Evolutionary conservation across 2,888 invertebrate genomes (phyloP).

Genomic region (Ctena decussata): DNA sequence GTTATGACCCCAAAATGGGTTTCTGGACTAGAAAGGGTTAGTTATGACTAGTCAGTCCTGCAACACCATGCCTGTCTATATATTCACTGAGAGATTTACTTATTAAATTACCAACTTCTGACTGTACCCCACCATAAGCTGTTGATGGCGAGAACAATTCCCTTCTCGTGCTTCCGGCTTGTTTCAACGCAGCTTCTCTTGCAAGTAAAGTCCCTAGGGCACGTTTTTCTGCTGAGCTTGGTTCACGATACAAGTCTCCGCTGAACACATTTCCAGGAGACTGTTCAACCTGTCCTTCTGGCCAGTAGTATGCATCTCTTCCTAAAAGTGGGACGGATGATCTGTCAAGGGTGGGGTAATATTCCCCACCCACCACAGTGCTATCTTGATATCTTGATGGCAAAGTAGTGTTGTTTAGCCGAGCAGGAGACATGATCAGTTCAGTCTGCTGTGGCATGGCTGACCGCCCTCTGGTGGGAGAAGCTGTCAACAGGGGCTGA

Average conservation of each 20-base stretch:
- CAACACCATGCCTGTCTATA: conserved; percentile 24
- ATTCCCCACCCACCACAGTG: not conserved
- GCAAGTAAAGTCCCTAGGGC: not conserved
- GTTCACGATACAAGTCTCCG: not conserved
- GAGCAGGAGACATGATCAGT: not conserved
- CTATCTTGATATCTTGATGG: not conserved
- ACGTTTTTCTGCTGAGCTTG: not conserved
- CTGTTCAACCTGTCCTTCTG: not conserved
- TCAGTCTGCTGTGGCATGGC: not conserved
- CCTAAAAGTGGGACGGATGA: not conserved
- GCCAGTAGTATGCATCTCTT: not conserved
- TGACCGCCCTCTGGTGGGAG: not conserved
- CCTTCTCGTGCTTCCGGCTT: not conserved
- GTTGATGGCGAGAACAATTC: not conserved
- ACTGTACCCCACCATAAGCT: not conserved
- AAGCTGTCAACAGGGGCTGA: not conserved
- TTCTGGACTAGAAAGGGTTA: not conserved
- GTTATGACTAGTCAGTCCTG: not conserved
- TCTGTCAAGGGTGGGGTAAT: not conserved
- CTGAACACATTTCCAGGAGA: not conserved
- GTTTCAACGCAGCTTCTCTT: not conserved
- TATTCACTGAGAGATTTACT: conserved; percentile 24
- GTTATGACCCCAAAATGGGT: no score
- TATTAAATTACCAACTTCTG: not conserved
- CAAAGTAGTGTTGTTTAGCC: not conserved